Percentiles rank a stretch among this genome's conserved stretches.
These are phyloP conservation scores for Candidula unifasciata DNA, from an alignment of 2,888 invertebrate genomes.

Conservation along the genomic window DNA sequence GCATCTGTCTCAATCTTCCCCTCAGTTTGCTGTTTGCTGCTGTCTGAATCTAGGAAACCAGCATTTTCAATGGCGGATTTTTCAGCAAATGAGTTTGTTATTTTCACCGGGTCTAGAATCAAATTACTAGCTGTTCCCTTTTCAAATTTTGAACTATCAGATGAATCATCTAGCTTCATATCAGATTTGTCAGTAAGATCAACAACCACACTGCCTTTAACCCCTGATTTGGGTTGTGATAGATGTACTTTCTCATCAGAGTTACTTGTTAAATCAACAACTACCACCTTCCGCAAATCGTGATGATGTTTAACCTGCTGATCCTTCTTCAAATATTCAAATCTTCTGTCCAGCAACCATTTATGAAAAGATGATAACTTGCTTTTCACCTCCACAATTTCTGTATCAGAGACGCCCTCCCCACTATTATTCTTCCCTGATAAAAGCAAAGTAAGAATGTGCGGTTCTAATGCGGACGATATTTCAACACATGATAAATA, in stretches of 20 bases:
- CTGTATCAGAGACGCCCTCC: not conserved
- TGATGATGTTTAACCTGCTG: not conserved
- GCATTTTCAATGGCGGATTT: not conserved
- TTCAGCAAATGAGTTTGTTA: not conserved
- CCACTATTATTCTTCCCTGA: not conserved
- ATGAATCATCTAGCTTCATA: not conserved
- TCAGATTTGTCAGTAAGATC: not conserved
- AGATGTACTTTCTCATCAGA: not conserved
- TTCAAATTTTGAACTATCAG: not conserved
- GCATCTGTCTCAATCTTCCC: no score
- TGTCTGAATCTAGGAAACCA: not conserved
- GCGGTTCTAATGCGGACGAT: not conserved
- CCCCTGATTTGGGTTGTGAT: not conserved
- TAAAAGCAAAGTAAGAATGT: conserved; percentile 13
- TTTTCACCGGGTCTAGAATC: not conserved
- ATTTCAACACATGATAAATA: conserved; percentile 9
- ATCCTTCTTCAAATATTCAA: not conserved
- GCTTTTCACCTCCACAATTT: not conserved
- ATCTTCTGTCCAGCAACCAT: conserved; percentile 16
- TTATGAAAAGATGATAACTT: conserved; percentile 29
- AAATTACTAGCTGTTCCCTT: not conserved
- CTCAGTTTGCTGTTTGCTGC: no score
- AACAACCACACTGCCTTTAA: not conserved
- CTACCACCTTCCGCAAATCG: not conserved
- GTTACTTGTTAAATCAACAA: conserved; percentile 15